A percentile compares a stretch with the other conserved stretches of the same genome.
These are phyloP conservation scores for Danaus chrysippus DNA, from an alignment of 2,888 invertebrate genomes.

Conservation along the genomic window DNA sequence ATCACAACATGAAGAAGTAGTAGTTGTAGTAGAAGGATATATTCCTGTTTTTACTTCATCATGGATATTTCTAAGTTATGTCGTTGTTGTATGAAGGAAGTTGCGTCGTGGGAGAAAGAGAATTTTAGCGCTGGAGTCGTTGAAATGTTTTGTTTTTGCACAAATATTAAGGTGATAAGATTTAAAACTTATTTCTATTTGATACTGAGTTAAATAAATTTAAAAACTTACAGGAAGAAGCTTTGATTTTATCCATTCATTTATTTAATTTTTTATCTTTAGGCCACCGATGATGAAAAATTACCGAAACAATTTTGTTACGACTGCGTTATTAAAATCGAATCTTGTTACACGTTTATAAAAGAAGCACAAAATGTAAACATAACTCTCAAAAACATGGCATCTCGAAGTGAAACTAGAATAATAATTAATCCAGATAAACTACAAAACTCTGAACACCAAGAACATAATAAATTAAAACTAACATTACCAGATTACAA, in stretches of 20 bases:
- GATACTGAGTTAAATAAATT: not conserved
- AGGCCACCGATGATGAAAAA: slow-evolving; percentile 60
- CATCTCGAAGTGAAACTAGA: slow-evolving; percentile 49
- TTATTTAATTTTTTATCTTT: slow-evolving; percentile 23
- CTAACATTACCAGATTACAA: slow-evolving; percentile 55
- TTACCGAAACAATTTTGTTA: slow-evolving; percentile 75
- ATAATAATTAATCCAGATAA: slow-evolving; percentile 54
- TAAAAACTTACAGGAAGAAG: not conserved
- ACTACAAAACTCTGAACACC: slow-evolving; percentile 21
- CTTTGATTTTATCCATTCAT: not conserved
- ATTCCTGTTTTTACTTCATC: slow-evolving; percentile 15
- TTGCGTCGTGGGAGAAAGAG: slow-evolving; percentile 57
- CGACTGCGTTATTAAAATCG: slow-evolving; percentile 68
- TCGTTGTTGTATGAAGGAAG: slow-evolving; percentile 67
- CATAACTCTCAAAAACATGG: slow-evolving; percentile 54
- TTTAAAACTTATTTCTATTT: not conserved
- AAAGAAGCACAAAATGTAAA: slow-evolving; percentile 63
- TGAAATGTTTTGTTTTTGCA: slow-evolving; percentile 66
- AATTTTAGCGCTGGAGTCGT: slow-evolving; percentile 48
- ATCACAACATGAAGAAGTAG: too few relatives aligned
- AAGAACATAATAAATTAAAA: slow-evolving; percentile 39
- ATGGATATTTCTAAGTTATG: slow-evolving; percentile 59
- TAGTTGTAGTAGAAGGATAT: too few relatives aligned
- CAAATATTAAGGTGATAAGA: slow-evolving; percentile 53
- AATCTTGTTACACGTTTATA: slow-evolving; percentile 70